A percentile compares a stretch with the other conserved stretches of the same genome.
These are phyloP conservation scores for Chaetoderma sp. DNA, from an alignment of 2,888 invertebrate species.

Conservation along the genomic window DNA sequence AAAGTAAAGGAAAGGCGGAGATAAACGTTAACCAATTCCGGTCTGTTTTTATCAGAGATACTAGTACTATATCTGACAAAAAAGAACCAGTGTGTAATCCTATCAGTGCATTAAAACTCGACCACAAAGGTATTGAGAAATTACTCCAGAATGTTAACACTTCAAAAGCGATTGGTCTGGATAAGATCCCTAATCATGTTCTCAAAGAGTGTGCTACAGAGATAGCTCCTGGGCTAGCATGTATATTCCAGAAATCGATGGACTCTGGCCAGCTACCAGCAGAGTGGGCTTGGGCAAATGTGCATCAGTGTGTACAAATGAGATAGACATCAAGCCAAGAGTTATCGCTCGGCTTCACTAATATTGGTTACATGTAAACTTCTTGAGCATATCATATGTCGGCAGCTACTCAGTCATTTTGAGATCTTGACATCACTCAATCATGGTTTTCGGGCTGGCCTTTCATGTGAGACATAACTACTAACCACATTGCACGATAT, in stretches of 20 bases:
- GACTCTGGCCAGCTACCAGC: not conserved
- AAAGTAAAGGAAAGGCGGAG: not conserved
- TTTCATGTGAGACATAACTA: conserved; percentile 13
- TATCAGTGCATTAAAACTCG: too few relatives aligned
- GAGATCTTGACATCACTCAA: not conserved
- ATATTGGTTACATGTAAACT: conserved; percentile 1
- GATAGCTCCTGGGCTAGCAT: not conserved
- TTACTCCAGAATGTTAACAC: not conserved
- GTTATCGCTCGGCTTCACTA: not conserved
- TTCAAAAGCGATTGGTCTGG: not conserved
- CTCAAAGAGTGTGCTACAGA: not conserved
- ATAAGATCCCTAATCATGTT: not conserved
- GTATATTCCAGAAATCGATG: not conserved
- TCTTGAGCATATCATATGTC: conserved; percentile 7
- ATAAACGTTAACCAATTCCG: not conserved
- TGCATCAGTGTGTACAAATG: conserved; percentile 1
- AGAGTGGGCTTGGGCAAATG: not conserved
- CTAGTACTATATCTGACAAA: too few relatives aligned
- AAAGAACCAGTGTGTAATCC: too few relatives aligned
- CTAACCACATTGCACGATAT: conserved; percentile 28
- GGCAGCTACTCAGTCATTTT: too few relatives aligned
- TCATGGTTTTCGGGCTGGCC: conserved; percentile 6
- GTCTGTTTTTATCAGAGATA: not conserved
- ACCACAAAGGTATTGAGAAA: not conserved
- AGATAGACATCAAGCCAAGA: not conserved